These are phyloP conservation scores for Bombus breviceps DNA, from an alignment of 1,140 invertebrate species.

Conservation along the genomic window DNA sequence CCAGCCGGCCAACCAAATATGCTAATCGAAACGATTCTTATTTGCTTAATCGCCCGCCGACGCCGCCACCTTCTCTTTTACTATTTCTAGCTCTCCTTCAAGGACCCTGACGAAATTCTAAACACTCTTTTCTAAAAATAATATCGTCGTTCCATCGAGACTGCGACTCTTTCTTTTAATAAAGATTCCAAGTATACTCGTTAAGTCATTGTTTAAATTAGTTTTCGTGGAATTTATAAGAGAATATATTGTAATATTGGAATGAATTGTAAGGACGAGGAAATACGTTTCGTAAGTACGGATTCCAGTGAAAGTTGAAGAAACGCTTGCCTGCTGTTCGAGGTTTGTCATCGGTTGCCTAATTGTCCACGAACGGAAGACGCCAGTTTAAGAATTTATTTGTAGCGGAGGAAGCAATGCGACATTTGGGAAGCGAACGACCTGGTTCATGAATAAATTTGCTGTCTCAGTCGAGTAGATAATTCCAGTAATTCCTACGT, in stretches of 20 bases:
- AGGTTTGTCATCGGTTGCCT: slow-evolving; percentile 58
- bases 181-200: background rate
- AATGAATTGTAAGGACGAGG: background rate
- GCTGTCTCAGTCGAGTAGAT: slow-evolving; percentile 28
- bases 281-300: background rate
- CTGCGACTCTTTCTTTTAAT: background rate
- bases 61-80: slow-evolving; percentile 33
- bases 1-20: slow-evolving; percentile 66
- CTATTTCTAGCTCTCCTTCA: slow-evolving; percentile 3
- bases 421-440: slow-evolving; percentile 73
- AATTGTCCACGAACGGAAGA: slow-evolving; percentile 62
- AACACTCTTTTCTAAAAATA: background rate
- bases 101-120: background rate
- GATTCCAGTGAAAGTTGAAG: slow-evolving; percentile 51
- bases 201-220: background rate
- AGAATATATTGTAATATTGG: background rate
- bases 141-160: too few relatives aligned
- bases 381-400: slow-evolving; percentile 63
- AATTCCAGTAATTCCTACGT: slow-evolving; percentile 16
- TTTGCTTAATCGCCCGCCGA: slow-evolving; percentile 69
- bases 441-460: slow-evolving; percentile 56
- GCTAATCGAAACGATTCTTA: slow-evolving; percentile 73
- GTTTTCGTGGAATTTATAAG: background rate
- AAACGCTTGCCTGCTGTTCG: slow-evolving; percentile 65
- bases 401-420: slow-evolving; percentile 48